Base-by-base conservation (phyloP, 2,113 vertebrate species). In the Anser cygnoides region DNA sequence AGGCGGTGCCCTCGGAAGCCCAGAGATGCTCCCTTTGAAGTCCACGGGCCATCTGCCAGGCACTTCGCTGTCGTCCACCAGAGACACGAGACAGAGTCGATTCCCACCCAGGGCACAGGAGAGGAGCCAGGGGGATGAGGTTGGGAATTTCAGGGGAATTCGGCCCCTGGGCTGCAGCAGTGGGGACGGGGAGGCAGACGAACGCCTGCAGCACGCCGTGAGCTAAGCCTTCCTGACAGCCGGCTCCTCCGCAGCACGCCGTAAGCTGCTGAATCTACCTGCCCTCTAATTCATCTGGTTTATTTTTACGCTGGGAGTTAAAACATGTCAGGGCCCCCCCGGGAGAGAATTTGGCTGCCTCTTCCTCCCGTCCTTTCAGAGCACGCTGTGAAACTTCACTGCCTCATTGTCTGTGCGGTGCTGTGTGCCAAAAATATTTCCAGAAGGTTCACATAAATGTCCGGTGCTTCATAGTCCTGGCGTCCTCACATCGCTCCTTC, bases 361-460 rank as follows among this genome's bases (percentile, higher is more conserved):
- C 67, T 73, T 65, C 54, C 81, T 87, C 28, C 41, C 22, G 17
- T 76, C 84, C 21, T 80, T 79, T 39, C 73, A 72, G 29, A 96
- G 76, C 86, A 66, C 2, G 12, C 35, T 65, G 70, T 5, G 22
- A 82, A 95, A 62, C 18, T 39, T 82, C 62, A 67, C 86, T 73
- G 70, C 58, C 92, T 97, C 58, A 59, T 83, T 87, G 80, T 72
- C 88, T 93, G 89, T 61, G 70, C 91, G 79, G 88, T 0, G 2
- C 81, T 80, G 90, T 68, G 78, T 95, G 83, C 92, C 96, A 96
- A 95, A 97, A 95, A 66, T 33, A 84, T 44, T 97, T 96, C 96
- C 84, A 97, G 89, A 89, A 95, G 90, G 75, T 76, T 96, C 93
- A 84, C 63, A 85, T 74, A 84, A 95, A 92, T 35, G 76, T 81